These are phyloP conservation scores for Loripinus fragilis DNA, from an alignment of 2,888 invertebrate species.

Conservation along the genomic window DNA sequence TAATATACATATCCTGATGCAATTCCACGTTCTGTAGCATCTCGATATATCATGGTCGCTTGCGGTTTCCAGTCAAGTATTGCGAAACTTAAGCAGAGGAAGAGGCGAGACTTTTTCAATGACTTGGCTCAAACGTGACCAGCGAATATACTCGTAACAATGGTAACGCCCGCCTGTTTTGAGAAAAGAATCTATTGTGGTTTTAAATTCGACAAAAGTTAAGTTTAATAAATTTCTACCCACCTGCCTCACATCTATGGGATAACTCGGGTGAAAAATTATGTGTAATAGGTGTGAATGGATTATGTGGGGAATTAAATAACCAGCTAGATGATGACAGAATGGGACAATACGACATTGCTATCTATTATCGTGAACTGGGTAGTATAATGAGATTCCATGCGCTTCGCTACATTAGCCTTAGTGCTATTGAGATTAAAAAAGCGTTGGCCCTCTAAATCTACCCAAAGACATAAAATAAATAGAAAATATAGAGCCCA, in stretches of 20 bases:
- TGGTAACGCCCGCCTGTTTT: constrained; percentile 20
- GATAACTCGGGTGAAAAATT: not conserved
- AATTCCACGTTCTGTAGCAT: too few relatives aligned
- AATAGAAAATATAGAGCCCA: too few relatives aligned
- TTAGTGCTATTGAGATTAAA: not conserved
- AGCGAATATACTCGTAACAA: constrained; percentile 38
- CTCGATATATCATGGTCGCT: too few relatives aligned
- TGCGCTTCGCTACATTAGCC: not conserved
- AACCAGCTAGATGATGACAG: not conserved
- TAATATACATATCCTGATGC: too few relatives aligned
- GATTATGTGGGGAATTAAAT: constrained; percentile 17
- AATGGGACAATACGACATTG: not conserved
- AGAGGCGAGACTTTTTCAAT: too few relatives aligned
- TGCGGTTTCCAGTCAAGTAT: too few relatives aligned
- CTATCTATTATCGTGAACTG: not conserved
- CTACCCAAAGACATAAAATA: too few relatives aligned
- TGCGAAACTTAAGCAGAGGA: too few relatives aligned
- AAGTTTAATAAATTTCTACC: constrained; percentile 31
- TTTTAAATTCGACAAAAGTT: constrained; percentile 17
- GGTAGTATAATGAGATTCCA: not conserved
- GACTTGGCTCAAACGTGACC: constrained; percentile 16
- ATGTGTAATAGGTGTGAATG: not conserved
- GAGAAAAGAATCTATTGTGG: constrained; percentile 18
- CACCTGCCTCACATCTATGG: constrained; percentile 25
- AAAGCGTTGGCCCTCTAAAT: too few relatives aligned